Conservation (phyloP, 2,797 vertebrate genomes). For the Orientallactaga sibirica region DNA sequence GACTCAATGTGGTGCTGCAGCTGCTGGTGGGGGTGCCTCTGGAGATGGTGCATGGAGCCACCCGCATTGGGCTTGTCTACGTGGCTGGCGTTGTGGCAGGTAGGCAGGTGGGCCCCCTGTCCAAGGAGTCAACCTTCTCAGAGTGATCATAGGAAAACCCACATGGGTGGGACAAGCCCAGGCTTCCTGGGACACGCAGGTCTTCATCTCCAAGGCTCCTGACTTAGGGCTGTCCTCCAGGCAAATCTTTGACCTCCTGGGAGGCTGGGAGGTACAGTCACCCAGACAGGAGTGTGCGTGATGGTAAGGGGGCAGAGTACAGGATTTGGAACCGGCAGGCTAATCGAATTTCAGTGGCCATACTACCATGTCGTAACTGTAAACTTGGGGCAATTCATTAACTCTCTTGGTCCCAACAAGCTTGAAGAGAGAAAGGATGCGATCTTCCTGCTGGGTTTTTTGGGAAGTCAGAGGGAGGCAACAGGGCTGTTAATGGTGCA, state of each 20-base stretch:
- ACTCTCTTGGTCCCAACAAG: neutral
- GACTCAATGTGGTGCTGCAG: constrained; percentile 97
- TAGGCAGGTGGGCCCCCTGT: constrained; percentile 89
- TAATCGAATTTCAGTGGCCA: neutral
- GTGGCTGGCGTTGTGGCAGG: constrained; percentile 97
- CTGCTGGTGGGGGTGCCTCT: constrained; percentile 97
- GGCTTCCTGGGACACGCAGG: neutral
- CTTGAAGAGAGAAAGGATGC: neutral
- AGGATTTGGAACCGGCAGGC: neutral
- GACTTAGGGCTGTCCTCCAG: neutral
- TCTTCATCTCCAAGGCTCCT: neutral
- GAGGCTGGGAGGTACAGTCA: neutral
- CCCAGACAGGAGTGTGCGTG: neutral
- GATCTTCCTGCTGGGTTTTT: neutral
- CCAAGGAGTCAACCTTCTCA: neutral
- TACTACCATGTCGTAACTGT: rapidly evolving
- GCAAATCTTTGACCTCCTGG: neutral
- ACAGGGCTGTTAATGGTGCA: neutral
- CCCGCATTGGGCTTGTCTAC: constrained; percentile 96
- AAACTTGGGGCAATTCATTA: neutral
- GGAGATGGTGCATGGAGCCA: constrained; percentile 98
- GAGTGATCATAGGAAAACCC: neutral
- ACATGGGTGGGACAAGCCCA: neutral
- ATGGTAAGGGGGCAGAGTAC: neutral
- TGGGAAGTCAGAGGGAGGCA: neutral